Base-by-base conservation (phyloP, 2,888 invertebrate species). In the Conops quadrifasciatus region DNA sequence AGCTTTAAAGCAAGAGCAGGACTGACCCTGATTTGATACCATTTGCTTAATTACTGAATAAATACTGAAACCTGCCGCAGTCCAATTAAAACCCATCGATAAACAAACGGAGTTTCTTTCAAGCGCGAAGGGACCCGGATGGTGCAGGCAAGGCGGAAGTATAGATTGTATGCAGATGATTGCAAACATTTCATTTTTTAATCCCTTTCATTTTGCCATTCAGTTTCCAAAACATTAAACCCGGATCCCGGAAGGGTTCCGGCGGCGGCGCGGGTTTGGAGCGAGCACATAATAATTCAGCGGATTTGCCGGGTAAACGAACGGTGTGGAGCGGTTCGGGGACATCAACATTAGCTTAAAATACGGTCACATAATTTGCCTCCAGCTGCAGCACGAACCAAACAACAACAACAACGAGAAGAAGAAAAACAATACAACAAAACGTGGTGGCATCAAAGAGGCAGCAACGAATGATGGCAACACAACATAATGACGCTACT, bases 361-460 rank as follows among this genome's bases (percentile, higher is more conserved):
- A 82, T 83, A 83, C 82, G 81, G 81, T 81, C 77, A 78, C 79
- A 81, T 82, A 82, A 80, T 83, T 83, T 82, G 83, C 83, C 83
- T 80, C 75, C 74, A 79, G 82, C 80, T 60, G 30, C 68, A 56
- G 24, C 56, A 43, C 26, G 16, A 43, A 24, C 56, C 64, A 2
- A 16, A n/a, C 26, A 4, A 16, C 36, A 60, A 36, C 36, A 45
- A 62, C 21, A 30, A 60, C n/a, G 26, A 21, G 21, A 47, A 26
- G 15, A 75, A 75, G 28, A n/a, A 51, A 45, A 45, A 45, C 51
- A 30, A 28, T 26, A n/a, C n/a, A 58, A n/a, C 49, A 65, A 65
- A 65, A 65, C 26, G 47, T 19, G 21, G 60, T 19, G 19, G 43
- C 13, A 30, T 51, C 30, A 30, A 72, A 78, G 81, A 79, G 75